These are phyloP conservation scores for Corynorhinus townsendii DNA, from an alignment of 2,113 vertebrate genomes.

Conservation along the genomic window DNA sequence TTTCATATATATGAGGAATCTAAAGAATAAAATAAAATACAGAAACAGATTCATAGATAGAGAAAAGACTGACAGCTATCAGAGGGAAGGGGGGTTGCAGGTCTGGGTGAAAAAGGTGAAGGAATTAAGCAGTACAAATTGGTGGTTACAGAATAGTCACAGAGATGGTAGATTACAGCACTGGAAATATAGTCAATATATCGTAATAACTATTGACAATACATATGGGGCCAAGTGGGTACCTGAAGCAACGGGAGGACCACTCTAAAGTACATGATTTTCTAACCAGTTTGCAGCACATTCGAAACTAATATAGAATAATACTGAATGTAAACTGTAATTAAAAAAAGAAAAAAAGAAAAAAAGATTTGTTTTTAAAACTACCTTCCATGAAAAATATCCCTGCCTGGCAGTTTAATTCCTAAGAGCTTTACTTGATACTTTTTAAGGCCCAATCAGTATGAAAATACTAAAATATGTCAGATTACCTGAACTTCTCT, in stretches of 20 bases:
- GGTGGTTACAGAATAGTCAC: not conserved
- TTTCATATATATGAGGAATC: not conserved
- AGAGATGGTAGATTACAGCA: not conserved
- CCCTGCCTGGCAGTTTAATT: not conserved
- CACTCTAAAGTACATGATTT: not conserved
- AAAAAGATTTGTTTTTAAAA: not conserved
- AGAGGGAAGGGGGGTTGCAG: not conserved
- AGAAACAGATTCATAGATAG: not conserved
- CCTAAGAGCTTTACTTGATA: not conserved
- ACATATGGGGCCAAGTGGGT: not conserved
- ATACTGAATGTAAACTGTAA: not conserved
- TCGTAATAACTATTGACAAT: not conserved
- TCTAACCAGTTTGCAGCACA: not conserved
- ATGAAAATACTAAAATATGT: not conserved
- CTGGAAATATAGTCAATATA: not conserved
- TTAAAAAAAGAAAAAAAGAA: not conserved
- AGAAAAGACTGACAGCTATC: not conserved
- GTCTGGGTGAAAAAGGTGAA: not conserved
- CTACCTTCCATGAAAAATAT: not conserved
- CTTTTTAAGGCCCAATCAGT: not conserved
- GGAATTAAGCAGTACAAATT: not conserved
- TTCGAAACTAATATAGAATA: not conserved
- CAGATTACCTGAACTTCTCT: not conserved
- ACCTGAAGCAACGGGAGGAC: not conserved
- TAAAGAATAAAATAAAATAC: not conserved